Evolutionary conservation across 2,888 invertebrate species (phyloP).

Genomic region (Limnephilus rhombicus): DNA sequence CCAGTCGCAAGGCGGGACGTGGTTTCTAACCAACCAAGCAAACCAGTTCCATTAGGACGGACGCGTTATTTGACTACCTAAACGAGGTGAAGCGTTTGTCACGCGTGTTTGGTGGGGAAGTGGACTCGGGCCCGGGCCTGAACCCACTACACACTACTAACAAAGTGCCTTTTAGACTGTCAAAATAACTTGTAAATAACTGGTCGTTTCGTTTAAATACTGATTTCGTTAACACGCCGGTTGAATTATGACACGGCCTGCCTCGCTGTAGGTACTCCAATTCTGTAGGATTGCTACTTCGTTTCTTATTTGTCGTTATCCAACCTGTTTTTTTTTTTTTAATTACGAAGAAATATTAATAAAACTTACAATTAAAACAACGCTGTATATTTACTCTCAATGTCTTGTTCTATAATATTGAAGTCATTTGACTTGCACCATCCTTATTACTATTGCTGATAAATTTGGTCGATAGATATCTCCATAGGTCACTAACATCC

Average conservation of each 20-base stretch:
- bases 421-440: too few species aligned
- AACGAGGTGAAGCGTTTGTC: slow-evolving; percentile 26
- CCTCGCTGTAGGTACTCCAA: background rate
- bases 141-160: background rate
- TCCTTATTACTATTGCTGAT: background rate
- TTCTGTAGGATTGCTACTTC: background rate
- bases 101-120: slow-evolving; percentile 3
- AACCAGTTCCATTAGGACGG: slow-evolving; percentile 48
- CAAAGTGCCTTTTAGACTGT: slow-evolving; percentile 32
- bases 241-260: slow-evolving; percentile 19
- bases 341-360: background rate
- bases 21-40: slow-evolving; percentile 5
- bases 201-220: slow-evolving; percentile 38
- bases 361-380: too few species aligned
- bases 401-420: background rate
- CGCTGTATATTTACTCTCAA: too few species aligned
- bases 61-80: slow-evolving; percentile 20
- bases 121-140: background rate
- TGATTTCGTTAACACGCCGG: slow-evolving; percentile 32
- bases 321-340: background rate
- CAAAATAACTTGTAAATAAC: slow-evolving; percentile 39
- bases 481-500: too few species aligned
- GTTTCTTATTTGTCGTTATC: too few species aligned
- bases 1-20: background rate
- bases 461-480: background rate